Conservation (phyloP, 1,140 invertebrate genomes). For the Drosophila sechellia region DNA sequence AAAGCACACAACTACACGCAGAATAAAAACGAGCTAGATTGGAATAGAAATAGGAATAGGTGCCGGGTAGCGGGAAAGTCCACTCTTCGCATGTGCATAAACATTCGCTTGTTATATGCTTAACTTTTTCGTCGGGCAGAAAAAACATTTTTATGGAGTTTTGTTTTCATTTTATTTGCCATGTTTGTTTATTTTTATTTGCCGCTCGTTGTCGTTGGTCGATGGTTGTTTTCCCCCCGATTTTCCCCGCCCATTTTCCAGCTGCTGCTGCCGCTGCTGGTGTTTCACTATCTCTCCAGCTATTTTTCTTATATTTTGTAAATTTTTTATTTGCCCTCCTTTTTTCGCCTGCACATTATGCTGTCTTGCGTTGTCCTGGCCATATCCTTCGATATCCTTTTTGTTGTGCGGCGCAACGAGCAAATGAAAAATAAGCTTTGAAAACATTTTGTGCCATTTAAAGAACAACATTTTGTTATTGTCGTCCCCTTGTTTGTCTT, state of each 20-base stretch:
- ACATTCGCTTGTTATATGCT: constrained; percentile 62
- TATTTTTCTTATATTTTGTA: constrained; percentile 77
- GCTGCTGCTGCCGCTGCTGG: constrained; percentile 21
- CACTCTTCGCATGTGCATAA: constrained; percentile 58
- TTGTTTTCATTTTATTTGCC: constrained; percentile 82
- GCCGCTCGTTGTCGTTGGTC: constrained; percentile 55
- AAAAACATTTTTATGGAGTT: constrained; percentile 78
- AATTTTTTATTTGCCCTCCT: constrained; percentile 55
- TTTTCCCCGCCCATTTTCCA: constrained; percentile 20
- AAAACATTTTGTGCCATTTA: constrained; percentile 82
- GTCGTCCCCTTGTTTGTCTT: constrained; percentile 75
- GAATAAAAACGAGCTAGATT: constrained; percentile 32
- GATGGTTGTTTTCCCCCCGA: constrained; percentile 3
- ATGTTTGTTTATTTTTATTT: constrained; percentile 83
- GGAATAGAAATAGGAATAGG: constrained; percentile 3
- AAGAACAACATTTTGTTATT: constrained; percentile 76
- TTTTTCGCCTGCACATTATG: constrained; percentile 46
- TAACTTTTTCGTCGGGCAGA: constrained; percentile 62
- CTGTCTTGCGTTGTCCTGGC: constrained; percentile 45
- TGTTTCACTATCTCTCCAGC: constrained; percentile 77
- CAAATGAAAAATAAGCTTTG: constrained; percentile 81
- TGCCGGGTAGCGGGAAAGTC: constrained; percentile 3
- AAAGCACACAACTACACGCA: constrained; percentile 19
- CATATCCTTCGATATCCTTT: constrained; percentile 42
- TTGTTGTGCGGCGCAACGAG: constrained; percentile 54